These are phyloP conservation scores for Morpho achilles DNA, from an alignment of 2,888 invertebrate species.

Conservation along the genomic window DNA sequence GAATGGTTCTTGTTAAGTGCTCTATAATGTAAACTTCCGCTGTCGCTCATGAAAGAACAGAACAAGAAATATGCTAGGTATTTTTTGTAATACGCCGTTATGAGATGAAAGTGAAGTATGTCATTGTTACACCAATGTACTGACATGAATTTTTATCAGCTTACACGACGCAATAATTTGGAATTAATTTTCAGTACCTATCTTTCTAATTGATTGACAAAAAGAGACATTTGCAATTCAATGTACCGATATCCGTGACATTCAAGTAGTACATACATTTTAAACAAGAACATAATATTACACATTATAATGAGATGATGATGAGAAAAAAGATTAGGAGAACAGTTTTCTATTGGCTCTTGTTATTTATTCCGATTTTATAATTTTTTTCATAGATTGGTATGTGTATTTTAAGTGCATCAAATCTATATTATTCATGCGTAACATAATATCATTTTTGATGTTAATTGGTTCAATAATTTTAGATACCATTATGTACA, in stretches of 20 bases:
- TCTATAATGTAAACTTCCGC: slow-evolving; percentile 43
- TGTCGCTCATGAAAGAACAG: slow-evolving; percentile 35
- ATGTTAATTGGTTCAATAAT: no score
- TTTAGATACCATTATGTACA: no score
- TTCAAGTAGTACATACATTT: not conserved
- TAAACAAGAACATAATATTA: not conserved
- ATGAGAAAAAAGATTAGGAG: no score
- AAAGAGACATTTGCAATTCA: slow-evolving; percentile 17
- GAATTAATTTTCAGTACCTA: slow-evolving; percentile 5
- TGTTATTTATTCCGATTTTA: no score
- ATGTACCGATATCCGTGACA: slow-evolving; percentile 13
- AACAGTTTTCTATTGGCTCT: no score
- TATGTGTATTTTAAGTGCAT: no score
- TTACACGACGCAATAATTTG: slow-evolving; percentile 17
- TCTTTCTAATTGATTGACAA: slow-evolving; percentile 11
- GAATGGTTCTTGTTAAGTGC: slow-evolving; percentile 39
- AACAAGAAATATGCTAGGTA: slow-evolving; percentile 41
- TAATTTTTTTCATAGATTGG: no score
- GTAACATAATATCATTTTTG: no score
- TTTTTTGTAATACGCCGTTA: slow-evolving; percentile 42
- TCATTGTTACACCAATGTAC: slow-evolving; percentile 34
- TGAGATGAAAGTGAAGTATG: slow-evolving; percentile 47
- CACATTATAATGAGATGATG: no score
- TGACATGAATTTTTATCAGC: slow-evolving; percentile 30
- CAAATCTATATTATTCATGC: no score